Conservation (phyloP, 2,888 invertebrate genomes). For the Andricus curvator region DNA sequence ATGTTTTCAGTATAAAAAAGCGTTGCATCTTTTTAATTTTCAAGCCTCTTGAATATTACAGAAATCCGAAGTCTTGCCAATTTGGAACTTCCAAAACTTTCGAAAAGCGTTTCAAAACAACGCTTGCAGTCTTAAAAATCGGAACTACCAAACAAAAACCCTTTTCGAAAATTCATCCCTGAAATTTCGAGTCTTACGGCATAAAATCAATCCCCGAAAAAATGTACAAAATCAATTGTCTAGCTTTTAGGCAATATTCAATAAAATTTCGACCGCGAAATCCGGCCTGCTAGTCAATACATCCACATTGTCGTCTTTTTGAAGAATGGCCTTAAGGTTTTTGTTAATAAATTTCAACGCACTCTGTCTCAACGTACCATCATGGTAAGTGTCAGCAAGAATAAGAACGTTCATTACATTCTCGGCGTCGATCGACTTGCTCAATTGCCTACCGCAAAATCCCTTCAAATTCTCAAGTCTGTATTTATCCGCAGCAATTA, state of each 20-base stretch:
- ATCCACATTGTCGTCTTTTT: neutral
- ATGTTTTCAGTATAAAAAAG: neutral
- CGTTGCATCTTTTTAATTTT: too few species aligned
- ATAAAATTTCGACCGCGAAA: neutral
- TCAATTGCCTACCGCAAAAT: conserved; percentile 50
- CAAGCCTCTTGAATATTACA: neutral
- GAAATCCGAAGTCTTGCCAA: neutral
- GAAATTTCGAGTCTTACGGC: neutral
- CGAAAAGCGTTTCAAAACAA: neutral
- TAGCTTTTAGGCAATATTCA: conserved; percentile 3
- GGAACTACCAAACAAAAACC: neutral
- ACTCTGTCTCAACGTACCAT: neutral
- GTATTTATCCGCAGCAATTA: conserved; percentile 50
- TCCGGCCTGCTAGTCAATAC: neutral
- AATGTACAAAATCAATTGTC: neutral
- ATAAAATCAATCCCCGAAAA: neutral
- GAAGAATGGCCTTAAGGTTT: neutral
- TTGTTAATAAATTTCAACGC: conserved; percentile 4
- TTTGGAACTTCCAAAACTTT: neutral
- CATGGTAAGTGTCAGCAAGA: conserved; percentile 38
- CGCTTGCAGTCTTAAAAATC: neutral
- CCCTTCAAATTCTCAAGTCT: conserved; percentile 48
- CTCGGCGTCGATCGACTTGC: conserved; percentile 44
- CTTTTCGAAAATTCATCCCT: neutral
- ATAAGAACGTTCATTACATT: conserved; percentile 50